phyloP scores from a whole-genome alignment of 1,140 invertebrate species.

The Heterodera schachtii region DNA sequence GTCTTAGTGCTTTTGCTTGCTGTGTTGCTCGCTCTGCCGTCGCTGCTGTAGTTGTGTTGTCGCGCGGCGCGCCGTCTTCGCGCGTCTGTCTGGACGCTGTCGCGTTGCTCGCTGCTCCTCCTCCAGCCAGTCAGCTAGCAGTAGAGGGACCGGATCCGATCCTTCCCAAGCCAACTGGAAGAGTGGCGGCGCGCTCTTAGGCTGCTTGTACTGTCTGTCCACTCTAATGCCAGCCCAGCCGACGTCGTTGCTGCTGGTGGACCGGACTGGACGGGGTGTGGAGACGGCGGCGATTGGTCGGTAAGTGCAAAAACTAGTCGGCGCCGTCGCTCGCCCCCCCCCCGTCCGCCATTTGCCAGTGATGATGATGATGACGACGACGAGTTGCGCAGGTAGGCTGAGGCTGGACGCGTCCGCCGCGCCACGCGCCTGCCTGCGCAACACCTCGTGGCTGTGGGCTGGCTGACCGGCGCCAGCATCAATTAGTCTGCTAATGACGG shows the following conservation, averaged over 20 bases:
- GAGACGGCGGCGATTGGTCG: not conserved
- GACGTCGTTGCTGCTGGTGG: not conserved
- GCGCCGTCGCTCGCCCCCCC: no score
- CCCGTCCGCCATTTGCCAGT: not conserved
- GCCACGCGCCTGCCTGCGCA: no score
- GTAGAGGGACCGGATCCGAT: not conserved
- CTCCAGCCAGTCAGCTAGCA: no score
- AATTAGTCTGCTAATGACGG: not conserved
- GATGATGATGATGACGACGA: not conserved
- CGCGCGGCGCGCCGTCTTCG: not conserved
- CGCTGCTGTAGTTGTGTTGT: not conserved
- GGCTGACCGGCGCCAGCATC: not conserved
- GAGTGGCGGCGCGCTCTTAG: not conserved
- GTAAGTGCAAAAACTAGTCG: not conserved
- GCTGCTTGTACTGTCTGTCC: not conserved
- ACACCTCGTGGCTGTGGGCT: no score
- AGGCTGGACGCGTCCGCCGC: no score
- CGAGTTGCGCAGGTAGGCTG: not conserved
- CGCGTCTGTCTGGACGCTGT: not conserved
- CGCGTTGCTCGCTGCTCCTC: no score
- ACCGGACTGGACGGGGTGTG: not conserved
- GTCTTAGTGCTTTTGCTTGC: no score
- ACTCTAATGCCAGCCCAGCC: not conserved
- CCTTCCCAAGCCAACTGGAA: not conserved
- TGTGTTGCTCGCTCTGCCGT: no score